Percentiles rank a stretch among this genome's conserved stretches.
These are phyloP conservation scores for Drosophila subobscura DNA, from an alignment of 1,140 invertebrate genomes.

Conservation along the genomic window DNA sequence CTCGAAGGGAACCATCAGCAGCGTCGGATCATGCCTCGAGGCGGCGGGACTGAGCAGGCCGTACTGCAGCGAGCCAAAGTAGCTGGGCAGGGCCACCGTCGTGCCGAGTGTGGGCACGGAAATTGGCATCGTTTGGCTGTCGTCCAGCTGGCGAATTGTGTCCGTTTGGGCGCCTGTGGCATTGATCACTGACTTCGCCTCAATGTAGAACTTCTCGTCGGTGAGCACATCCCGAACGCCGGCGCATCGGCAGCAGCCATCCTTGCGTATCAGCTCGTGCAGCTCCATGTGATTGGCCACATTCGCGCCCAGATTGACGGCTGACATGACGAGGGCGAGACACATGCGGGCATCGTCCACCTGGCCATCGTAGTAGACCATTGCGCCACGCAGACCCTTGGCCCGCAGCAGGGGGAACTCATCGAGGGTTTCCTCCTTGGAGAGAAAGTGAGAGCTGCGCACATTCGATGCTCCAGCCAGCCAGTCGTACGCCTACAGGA, in stretches of 20 bases:
- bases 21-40: neutral
- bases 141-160: slow-evolving; percentile 43
- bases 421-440: slow-evolving; percentile 27
- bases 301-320: slow-evolving; percentile 46
- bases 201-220: slow-evolving; percentile 19
- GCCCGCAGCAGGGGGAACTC: slow-evolving; percentile 57
- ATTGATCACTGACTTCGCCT: slow-evolving; percentile 50
- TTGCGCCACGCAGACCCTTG: slow-evolving; percentile 40
- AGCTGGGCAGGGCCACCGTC: slow-evolving; percentile 44
- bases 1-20: slow-evolving; percentile 62
- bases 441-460: slow-evolving; percentile 51
- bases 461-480: slow-evolving; percentile 53
- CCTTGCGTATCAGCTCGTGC: slow-evolving; percentile 11
- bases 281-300: slow-evolving; percentile 50
- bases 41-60: slow-evolving; percentile 45
- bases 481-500: slow-evolving; percentile 44
- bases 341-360: slow-evolving; percentile 68
- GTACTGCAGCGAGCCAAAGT: slow-evolving; percentile 53
- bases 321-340: slow-evolving; percentile 53
- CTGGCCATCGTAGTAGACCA: slow-evolving; percentile 69
- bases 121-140: slow-evolving; percentile 29
- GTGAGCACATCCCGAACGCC: slow-evolving; percentile 34
- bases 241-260: slow-evolving; percentile 32
- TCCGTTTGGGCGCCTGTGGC: slow-evolving; percentile 58
- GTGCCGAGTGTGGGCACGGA: slow-evolving; percentile 39